Base-by-base conservation (phyloP, 2,797 vertebrate species). In the Rhinoraja longicauda region DNA sequence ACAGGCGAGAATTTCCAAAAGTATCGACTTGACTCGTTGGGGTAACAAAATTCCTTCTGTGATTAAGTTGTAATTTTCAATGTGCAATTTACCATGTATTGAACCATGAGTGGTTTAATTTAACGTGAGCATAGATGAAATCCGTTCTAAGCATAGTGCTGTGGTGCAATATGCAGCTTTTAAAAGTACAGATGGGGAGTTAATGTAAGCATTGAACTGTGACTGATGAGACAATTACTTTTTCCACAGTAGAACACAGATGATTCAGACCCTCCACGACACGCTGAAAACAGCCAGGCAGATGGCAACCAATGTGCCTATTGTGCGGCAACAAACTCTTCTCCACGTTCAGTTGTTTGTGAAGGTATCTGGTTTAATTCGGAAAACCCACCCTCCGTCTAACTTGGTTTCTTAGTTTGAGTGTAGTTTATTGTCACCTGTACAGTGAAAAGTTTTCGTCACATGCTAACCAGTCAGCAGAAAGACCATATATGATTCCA, bases 141-240 rank as follows among this genome's bases (percentile, higher is more conserved):
- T 75, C 29, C 90, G 57, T n/a, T 92, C 90, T n/a, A 70, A 57
- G 70, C 70, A n/a, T 70, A n/a, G 70, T 92, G 1, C 70, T 92
- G 70, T 45, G 70, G 39, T 92, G 17, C 39, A 92, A 92, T 92
- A 26, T 92, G 90, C 90, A 75, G 90, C 39, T 86, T 75, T 92
- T 92, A 92, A 92, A 53, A 92, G 90, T 92, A 75, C 90, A 92
- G 90, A 75, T 92, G 90, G 90, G 39, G 90, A 92, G 90, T 92
- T 92, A 92, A 92, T 92, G 39, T 39, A 75, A 7, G 39, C 72
- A 57, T 70, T 92, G 90, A 92, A 92, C 90, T 75, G 72, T 92
- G 90, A 92, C 90, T 92, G 90, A 92, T 92, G 90, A 92, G 90
- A 73, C 90, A 92, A 92, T 92, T 92, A 92, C 45, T 45, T 73